Percentiles rank a stretch among this genome's conserved stretches.
These are phyloP conservation scores for Ophraella communa DNA, from an alignment of 2,888 invertebrate species.

Conservation along the genomic window DNA sequence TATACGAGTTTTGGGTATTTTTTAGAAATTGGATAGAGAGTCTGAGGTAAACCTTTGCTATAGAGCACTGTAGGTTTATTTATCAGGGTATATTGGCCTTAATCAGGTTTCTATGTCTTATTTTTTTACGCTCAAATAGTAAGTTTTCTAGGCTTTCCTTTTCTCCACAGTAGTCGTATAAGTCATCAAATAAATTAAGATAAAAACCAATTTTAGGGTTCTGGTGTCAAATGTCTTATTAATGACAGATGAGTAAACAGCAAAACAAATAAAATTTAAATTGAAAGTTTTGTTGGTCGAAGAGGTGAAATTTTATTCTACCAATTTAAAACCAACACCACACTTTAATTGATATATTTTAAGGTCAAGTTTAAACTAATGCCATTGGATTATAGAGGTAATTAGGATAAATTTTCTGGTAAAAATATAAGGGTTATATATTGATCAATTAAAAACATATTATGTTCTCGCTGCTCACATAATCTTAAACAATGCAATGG, in stretches of 20 bases:
- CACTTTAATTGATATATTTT: constrained; percentile 33
- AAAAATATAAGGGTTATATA: constrained; percentile 36
- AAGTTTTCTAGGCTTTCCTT: too few relatives aligned
- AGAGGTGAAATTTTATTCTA: constrained; percentile 10
- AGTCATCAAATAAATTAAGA: too few relatives aligned
- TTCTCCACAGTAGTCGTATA: too few relatives aligned
- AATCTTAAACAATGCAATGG: constrained; percentile 5
- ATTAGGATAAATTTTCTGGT: constrained; percentile 32
- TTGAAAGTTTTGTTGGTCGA: constrained; percentile 10
- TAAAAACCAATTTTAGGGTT: too few relatives aligned
- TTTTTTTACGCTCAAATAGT: too few relatives aligned
- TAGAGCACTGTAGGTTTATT: too few relatives aligned
- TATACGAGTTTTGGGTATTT: too few relatives aligned
- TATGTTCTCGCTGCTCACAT: constrained; percentile 29
- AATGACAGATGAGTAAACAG: constrained; percentile 18
- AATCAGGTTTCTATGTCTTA: too few relatives aligned
- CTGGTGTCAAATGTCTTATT: constrained; percentile 7
- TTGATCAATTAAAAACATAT: constrained; percentile 34
- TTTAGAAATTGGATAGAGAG: too few relatives aligned
- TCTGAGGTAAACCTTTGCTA: too few relatives aligned
- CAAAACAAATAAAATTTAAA: constrained; percentile 8
- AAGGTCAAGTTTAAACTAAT: constrained; percentile 29
- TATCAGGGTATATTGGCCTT: too few relatives aligned
- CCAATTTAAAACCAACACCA: constrained; percentile 31
- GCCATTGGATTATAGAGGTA: constrained; percentile 30